Evolutionary conservation across 2,888 invertebrate species (phyloP), one percentile per base, ranked within the genome.

Genomic region (Plebejus melissa): DNA sequence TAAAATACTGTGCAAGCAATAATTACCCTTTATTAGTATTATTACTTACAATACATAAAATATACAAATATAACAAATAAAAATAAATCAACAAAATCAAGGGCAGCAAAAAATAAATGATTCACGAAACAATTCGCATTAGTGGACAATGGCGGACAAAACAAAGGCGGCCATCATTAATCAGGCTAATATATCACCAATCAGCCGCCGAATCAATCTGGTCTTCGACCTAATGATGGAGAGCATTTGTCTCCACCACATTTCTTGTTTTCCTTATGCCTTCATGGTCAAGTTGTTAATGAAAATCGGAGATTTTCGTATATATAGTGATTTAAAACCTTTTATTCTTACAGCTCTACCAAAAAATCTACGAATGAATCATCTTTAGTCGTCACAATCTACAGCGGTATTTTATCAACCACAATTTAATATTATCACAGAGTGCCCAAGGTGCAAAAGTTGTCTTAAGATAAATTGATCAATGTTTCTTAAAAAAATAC

Each of bases 171-270:
- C 50, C 4, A 28, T 54, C 76, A 82, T 84, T 82, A 84, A 83
- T 83, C 83, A 84, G 79, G 79, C 78, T 77, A 77, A 82, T 80
- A 83, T 82, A 84, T 83, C 82, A 83, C 80, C 77, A 79, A 80
- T 80, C 81, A 81, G 78, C 80, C 70, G 46, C 58, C 57, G 57
- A 75, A 71, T 75, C 70, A 41, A 70, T 70, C 70, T 41, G 58
- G 50, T 70, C 58, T 58, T 32, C 70, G 3, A 70, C 28, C 36
- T 58, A 75, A 75, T 75, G 75, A 75, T 70, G 32, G 60, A 32
- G 65, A 36, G 65, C 13, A 32, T 32, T 65, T 32, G 65, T 65
- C 65, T 32, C 32, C 13, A 60, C 60, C 28, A 13, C 4, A 13
- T 3, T 32, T 32, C 65, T 60, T 22, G 13, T 65, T 65, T 11